phyloP scores from a whole-genome alignment of 2,888 invertebrate genomes.

The Pammene aurita region DNA sequence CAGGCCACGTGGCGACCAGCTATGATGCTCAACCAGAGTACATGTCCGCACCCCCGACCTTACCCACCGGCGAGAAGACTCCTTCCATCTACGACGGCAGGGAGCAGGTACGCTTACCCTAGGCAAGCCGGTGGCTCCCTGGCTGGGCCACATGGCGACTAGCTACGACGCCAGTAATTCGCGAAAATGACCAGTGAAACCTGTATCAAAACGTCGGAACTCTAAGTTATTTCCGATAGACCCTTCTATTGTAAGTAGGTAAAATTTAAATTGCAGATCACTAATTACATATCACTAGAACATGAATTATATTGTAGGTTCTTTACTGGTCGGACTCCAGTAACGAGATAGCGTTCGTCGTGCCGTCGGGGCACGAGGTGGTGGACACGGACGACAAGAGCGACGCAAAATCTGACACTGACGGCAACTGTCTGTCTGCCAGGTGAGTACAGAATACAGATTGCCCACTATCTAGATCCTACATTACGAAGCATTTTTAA shows the following conservation, averaged over 20 bases:
- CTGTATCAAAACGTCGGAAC: too few relatives aligned
- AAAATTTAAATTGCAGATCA: too few relatives aligned
- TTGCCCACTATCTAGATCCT: too few relatives aligned
- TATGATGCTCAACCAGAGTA: slow-evolving; percentile 83
- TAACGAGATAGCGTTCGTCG: slow-evolving; percentile 97
- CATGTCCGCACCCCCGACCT: slow-evolving; percentile 43
- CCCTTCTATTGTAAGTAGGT: too few relatives aligned
- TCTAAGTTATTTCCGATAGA: too few relatives aligned
- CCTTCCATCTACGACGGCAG: slow-evolving; percentile 92
- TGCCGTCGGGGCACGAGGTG: slow-evolving; percentile 85
- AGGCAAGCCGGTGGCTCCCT: not conserved
- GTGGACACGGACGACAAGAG: slow-evolving; percentile 56
- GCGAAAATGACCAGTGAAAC: too few relatives aligned
- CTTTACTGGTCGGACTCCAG: slow-evolving; percentile 98
- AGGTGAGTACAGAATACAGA: slow-evolving; percentile 54
- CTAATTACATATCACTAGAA: too few relatives aligned
- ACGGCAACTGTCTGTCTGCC: slow-evolving; percentile 76
- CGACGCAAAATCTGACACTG: slow-evolving; percentile 75
- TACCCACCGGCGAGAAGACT: slow-evolving; percentile 73
- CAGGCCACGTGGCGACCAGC: slow-evolving; percentile 94
- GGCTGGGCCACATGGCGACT: too few relatives aligned
- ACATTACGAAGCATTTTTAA: too few relatives aligned
- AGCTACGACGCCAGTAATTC: too few relatives aligned
- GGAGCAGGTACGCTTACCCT: slow-evolving; percentile 77
- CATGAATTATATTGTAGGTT: slow-evolving; percentile 67